A percentile compares a stretch with the other conserved stretches of the same genome.
phyloP scores from a whole-genome alignment of 2,113 vertebrate species.

The Callocephalon fimbriatum region DNA sequence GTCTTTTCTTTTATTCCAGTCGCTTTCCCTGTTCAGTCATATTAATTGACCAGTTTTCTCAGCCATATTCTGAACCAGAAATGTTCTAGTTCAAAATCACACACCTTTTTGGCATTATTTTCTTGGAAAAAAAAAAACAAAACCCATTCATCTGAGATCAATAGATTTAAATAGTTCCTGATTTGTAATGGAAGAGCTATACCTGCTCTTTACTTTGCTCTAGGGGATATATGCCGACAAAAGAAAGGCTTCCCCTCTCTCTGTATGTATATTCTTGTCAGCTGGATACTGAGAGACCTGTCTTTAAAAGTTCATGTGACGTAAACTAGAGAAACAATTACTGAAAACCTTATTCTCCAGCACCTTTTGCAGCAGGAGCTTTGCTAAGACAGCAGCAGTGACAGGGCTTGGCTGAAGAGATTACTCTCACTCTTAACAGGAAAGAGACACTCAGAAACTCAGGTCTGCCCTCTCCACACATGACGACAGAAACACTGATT shows the following conservation, averaged over 20 bases:
- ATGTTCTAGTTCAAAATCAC: background rate
- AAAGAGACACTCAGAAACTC: background rate
- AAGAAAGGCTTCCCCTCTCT: background rate
- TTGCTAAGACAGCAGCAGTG: background rate
- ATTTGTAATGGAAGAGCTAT: background rate
- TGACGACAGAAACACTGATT: background rate
- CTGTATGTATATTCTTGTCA: fast-evolving
- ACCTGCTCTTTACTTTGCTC: background rate
- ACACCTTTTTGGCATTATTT: fast-evolving
- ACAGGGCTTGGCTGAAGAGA: background rate
- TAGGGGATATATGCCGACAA: fast-evolving
- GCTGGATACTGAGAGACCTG: background rate
- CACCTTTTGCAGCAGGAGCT: background rate
- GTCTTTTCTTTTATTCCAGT: background rate
- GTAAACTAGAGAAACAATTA: background rate
- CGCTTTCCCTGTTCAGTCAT: fast-evolving
- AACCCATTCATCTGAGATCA: background rate
- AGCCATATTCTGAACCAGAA: background rate
- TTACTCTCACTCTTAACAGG: background rate
- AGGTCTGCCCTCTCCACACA: fast-evolving
- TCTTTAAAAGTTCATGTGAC: background rate
- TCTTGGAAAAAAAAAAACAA: background rate
- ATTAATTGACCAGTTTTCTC: background rate
- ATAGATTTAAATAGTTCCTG: background rate
- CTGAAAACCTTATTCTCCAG: background rate